Evolutionary conservation across 1,140 invertebrate genomes (phyloP), one percentile per base, ranked within the genome.

Genomic region (Caerostris darwini): DNA sequence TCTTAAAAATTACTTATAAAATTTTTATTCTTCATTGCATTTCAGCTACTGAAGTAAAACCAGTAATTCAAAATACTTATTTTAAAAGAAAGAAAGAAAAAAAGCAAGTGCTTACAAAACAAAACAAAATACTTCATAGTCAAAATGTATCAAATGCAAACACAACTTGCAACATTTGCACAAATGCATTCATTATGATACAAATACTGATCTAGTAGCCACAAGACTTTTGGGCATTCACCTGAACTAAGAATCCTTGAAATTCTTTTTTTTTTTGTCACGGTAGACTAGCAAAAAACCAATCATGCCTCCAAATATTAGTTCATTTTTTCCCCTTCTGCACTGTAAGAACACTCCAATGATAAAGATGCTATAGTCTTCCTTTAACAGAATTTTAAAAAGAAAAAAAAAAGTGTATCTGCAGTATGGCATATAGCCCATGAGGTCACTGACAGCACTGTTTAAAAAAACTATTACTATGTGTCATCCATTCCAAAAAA

Each of bases 401-500:
- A 61, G 34, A 77, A 57, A 77, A 50, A 77, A 91, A 92, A 83
- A 92, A 82, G 77, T 85, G 12, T 50, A 34, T 34, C 34, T 57
- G 54, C 61, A 53, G 54, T 54, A 82, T 64, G 89, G 56, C 82
- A 85, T 34, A 85, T 34, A 83, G 82, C 58, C 90, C 34, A 59
- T 83, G 82, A 85, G 56, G 77, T 85, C 90, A 83, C 90, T 56
- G 59, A 85, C 61, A 92, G 59, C 58, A 67, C 90, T 88, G 64
- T 88, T 82, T 64, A 67, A 92, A 92, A 92, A 92, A 92, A 92
- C 61, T 92, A 92, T 88, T 88, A 67, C 90, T 92, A 92, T 59
- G 19, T 50, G 81, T 85, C 58, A 92, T 92, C 90, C 90, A 92
- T 92, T 85, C 59, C 81, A 85, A 82, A 82, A 69, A 56, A 91